Percentiles rank a stretch among this genome's conserved stretches.
Evolutionary conservation across 1,140 invertebrate species (phyloP).

Genomic region (Bombus breviceps): DNA sequence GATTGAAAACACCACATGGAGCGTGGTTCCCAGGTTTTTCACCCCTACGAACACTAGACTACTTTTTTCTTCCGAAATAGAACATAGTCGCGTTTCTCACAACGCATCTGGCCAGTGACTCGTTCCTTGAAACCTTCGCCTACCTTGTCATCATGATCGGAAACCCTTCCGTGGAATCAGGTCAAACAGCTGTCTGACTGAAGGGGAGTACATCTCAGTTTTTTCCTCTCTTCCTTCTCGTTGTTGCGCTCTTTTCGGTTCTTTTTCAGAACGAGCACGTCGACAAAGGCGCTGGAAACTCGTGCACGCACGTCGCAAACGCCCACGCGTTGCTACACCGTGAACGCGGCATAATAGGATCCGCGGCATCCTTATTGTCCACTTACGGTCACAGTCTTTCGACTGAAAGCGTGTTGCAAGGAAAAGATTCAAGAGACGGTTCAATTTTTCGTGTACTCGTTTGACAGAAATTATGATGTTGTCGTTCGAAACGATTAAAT

Average conservation of each 20-base stretch:
- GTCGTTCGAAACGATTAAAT: not conserved
- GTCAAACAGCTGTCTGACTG: slow-evolving; percentile 63
- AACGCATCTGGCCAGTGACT: slow-evolving; percentile 16
- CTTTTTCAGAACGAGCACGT: not conserved
- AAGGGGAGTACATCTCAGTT: slow-evolving; percentile 10
- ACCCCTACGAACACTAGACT: not conserved
- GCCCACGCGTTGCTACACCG: slow-evolving; percentile 45
- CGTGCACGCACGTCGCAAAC: slow-evolving; percentile 17
- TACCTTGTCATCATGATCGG: slow-evolving; percentile 55
- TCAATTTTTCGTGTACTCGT: not conserved
- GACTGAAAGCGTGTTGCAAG: not conserved
- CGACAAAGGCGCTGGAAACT: slow-evolving; percentile 49
- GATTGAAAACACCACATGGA: not conserved
- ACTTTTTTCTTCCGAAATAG: not conserved
- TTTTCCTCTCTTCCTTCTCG: slow-evolving; percentile 28
- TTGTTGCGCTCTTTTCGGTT: slow-evolving; percentile 12
- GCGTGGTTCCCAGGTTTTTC: not conserved
- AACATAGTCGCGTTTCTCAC: slow-evolving; percentile 5
- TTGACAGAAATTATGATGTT: not conserved
- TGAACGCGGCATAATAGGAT: slow-evolving; percentile 54
- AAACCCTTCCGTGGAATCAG: slow-evolving; percentile 61
- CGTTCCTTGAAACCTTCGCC: slow-evolving; percentile 52
- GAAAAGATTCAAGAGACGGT: not conserved
- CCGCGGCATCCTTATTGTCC: slow-evolving; percentile 61
- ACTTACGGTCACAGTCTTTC: slow-evolving; percentile 62